A percentile compares a stretch with the other conserved stretches of the same genome.
Conservation (phyloP, 2,113 vertebrate species). For the Epinephelus fuscoguttatus region DNA sequence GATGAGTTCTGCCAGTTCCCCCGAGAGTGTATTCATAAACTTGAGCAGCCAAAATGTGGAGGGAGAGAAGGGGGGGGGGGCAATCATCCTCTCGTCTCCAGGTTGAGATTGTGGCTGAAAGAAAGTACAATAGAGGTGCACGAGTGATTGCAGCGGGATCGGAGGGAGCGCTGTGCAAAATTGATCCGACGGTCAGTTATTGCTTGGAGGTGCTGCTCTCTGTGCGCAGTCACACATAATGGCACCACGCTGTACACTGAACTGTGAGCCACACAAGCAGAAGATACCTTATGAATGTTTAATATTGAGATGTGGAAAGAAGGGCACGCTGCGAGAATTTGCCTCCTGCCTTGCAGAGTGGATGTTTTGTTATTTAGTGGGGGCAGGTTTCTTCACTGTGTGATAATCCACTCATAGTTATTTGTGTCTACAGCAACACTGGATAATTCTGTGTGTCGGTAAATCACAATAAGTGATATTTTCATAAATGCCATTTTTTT, state of each 20-base stretch:
- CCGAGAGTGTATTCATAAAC: conserved; percentile 42
- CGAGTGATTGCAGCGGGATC: conserved; percentile 66
- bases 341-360: conserved; percentile 5
- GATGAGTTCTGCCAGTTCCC: conserved; percentile 54
- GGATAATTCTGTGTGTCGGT: not conserved
- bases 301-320: conserved; percentile 43
- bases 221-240: conserved; percentile 63
- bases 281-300: conserved; percentile 63
- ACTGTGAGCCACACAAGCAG: conserved; percentile 53
- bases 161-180: conserved; percentile 61
- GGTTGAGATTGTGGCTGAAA: conserved; percentile 37
- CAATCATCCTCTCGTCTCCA: conserved; percentile 31
- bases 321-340: conserved; percentile 38
- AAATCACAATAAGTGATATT: not conserved
- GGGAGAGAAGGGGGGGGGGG: not conserved
- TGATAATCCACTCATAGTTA: not conserved
- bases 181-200: conserved; percentile 73
- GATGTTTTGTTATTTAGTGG: not conserved
- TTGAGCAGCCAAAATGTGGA: conserved; percentile 27
- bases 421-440: conserved; percentile 10
- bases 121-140: conserved; percentile 52
- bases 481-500: not conserved
- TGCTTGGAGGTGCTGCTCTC: conserved; percentile 66
- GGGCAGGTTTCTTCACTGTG: not conserved
- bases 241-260: conserved; percentile 15